Conservation (phyloP, 2,888 invertebrate genomes). For the Elysia crispata region DNA sequence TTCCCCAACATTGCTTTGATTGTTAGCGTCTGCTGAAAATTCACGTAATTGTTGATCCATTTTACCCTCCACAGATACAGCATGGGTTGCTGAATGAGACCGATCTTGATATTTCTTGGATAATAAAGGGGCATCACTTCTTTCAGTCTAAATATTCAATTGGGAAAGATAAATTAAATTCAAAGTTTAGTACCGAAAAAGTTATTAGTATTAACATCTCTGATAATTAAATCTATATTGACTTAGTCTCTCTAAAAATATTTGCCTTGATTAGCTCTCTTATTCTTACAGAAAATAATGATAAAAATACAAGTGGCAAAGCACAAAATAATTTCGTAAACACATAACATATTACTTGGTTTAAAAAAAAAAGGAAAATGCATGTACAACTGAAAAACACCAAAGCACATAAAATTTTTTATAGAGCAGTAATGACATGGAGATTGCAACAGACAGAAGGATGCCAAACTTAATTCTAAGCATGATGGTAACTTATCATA, state of each 20-base stretch:
- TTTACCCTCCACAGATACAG: slow-evolving; percentile 65
- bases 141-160: slow-evolving; percentile 39
- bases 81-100: slow-evolving; percentile 34
- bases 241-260: too few relatives aligned
- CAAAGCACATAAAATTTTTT: too few relatives aligned
- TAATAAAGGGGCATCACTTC: slow-evolving; percentile 43
- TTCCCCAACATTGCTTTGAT: neutral
- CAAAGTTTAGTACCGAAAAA: too few relatives aligned
- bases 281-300: too few relatives aligned
- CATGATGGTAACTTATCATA: neutral
- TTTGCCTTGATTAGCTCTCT: too few relatives aligned
- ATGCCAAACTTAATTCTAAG: neutral
- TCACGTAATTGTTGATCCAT: slow-evolving; percentile 74
- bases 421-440: neutral
- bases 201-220: too few relatives aligned
- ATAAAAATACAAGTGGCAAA: too few relatives aligned
- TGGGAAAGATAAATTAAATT: neutral
- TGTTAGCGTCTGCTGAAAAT: slow-evolving; percentile 41
- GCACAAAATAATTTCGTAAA: too few relatives aligned
- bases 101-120: slow-evolving; percentile 36
- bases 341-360: too few relatives aligned
- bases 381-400: too few relatives aligned
- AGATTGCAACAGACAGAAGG: neutral
- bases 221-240: too few relatives aligned
- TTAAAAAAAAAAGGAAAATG: too few relatives aligned